phyloP scores from a whole-genome alignment of 2,113 vertebrate genomes.

The Grantiella picta region DNA sequence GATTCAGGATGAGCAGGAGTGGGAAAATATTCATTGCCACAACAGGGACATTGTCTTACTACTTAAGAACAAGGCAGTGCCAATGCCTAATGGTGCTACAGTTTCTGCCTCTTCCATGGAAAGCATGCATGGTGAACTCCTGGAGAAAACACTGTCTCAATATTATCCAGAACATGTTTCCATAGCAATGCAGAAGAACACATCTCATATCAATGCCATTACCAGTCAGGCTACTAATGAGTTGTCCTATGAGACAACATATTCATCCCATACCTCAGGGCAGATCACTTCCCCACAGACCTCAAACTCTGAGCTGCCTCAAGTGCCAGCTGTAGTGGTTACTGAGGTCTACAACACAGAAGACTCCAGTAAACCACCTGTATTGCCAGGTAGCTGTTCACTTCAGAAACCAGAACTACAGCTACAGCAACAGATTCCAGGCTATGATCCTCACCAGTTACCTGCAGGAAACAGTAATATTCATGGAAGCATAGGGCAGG shows the following conservation, averaged over 20 bases:
- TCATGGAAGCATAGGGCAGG: slow-evolving; percentile 60
- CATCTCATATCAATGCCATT: slow-evolving; percentile 79
- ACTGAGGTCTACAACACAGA: slow-evolving; percentile 70
- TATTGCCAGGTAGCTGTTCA: slow-evolving; percentile 73
- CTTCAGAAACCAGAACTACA: slow-evolving; percentile 72
- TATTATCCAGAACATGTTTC: slow-evolving; percentile 89
- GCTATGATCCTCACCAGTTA: slow-evolving; percentile 54
- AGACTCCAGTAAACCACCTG: slow-evolving; percentile 71
- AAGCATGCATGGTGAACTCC: slow-evolving; percentile 81
- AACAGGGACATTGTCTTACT: slow-evolving; percentile 82
- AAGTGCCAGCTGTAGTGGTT: slow-evolving; percentile 73
- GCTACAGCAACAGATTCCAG: slow-evolving; percentile 64
- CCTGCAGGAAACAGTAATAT: slow-evolving; percentile 53
- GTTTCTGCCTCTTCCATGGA: slow-evolving; percentile 85
- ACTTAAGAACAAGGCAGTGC: slow-evolving; percentile 82
- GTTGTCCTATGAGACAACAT: slow-evolving; percentile 74
- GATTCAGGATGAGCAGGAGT: slow-evolving; percentile 74
- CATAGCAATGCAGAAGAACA: slow-evolving; percentile 83
- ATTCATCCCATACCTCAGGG: slow-evolving; percentile 89
- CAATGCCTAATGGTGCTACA: slow-evolving; percentile 90
- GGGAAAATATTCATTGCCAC: slow-evolving; percentile 73
- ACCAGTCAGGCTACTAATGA: slow-evolving; percentile 78
- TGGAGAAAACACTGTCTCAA: slow-evolving; percentile 88
- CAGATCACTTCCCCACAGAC: slow-evolving; percentile 80
- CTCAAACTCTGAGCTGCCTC: slow-evolving; percentile 81